Evolutionary conservation across 2,797 vertebrate species (phyloP), one percentile per base, ranked within the genome.

Genomic region (Sebastes matsubarae): DNA sequence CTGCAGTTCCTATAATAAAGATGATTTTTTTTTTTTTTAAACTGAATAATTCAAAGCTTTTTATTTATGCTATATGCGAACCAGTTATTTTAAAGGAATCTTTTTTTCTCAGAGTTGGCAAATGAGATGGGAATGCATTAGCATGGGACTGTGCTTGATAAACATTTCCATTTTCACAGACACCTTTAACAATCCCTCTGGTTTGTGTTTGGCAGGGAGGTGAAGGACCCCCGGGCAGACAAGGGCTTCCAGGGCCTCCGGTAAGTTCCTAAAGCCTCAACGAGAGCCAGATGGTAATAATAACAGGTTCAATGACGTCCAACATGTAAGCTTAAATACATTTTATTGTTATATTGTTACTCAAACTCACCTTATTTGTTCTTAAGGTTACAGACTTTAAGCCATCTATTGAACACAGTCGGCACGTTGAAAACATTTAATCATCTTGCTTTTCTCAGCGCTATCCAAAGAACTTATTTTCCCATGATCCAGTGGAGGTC

Each of bases 211-310:
- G 86, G n/a, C 92, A 99, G 98, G 98, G 98, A 77, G 96, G 82
- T 11, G 97, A 99, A 86, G 98, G 98, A n/a, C 89, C 95, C 54
- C 85, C 96, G 61, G 98, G 98, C 68, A 96, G 89, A 82, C 96
- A 96, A 80, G 98, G 98, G 86, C 97, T 96, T 72, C 98, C 98
- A 75, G 98, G 98, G 75, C 97, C 97, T 59, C 97, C 97, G 74
- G 98, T 99, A 96, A 99, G 97, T 97, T 86, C 72, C 72, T 80
- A n/a, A 8, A 22, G 20, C 52, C 42, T 80, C 61, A 75, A 32
- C 60, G 36, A 61, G 32, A 77, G 55, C 29, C 72, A 85, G 30
- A 74, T 65, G 67, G 27, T 68, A 22, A 76, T 70, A 84, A 79
- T 32, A 59, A 46, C 11, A 32, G 34, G 10, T 67, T 79, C 22